Evolutionary conservation across 2,888 invertebrate genomes (phyloP), one percentile per base, ranked within the genome.

Genomic region (Agriopis leucophaearia): DNA sequence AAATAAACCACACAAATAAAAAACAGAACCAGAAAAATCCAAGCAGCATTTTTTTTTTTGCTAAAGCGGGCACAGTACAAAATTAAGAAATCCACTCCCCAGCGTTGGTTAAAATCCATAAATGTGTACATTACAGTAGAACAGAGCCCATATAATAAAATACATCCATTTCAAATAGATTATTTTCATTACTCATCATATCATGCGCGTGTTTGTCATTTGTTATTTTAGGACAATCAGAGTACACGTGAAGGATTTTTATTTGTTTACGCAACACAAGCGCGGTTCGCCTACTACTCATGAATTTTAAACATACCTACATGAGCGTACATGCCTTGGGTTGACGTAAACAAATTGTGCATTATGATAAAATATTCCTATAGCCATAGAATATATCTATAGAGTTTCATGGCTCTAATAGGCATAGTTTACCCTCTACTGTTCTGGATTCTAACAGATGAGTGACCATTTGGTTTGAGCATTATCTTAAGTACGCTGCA

Each of bases 321-420:
- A 12, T 42, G 27, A 40, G 38, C 38, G 2, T 27, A 45, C 51
- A 52, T 47, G 51, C 27, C 36, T 50, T 16, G 40, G 61, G 61
- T 61, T 56, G 57, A 62, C 66, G 66, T 62, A 62, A 66, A 66
- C 66, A 66, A 62, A 66, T 62, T 18, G 57, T 45, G 42, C 57
- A 57, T 66, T 62, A 58, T 58, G 62, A 66, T 66, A 62, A 66
- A 66, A 62, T 66, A 62, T 62, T 58, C 62, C 54, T 40, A 38
- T 13, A 27, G 27, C 3, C 2, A 27, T 27, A 27, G 4, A 27
- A 27, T 27, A 27, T 27, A 27, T 27, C 27, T 27, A 10, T 12
- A 42, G 16, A 57, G 58, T 48, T 40, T 9, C 55, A 44, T 40
- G 16, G 38, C 60, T 42, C 52, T 60, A 38, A 27, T 59, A 50